phyloP scores from a whole-genome alignment of 2,888 invertebrate species.

The Lasioglossum morio region DNA sequence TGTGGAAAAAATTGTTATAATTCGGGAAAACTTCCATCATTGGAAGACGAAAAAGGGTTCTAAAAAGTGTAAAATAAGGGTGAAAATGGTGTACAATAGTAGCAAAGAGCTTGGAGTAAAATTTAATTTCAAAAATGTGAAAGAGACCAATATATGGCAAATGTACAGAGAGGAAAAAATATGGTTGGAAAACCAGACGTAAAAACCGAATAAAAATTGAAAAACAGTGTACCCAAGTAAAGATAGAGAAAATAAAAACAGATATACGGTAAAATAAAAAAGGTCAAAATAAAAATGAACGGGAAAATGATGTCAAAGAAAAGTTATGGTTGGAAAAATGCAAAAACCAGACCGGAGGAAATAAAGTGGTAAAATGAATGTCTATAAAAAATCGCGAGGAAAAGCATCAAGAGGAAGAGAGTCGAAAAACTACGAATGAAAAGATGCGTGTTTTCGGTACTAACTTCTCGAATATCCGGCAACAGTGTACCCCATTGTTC shows the following conservation, averaged over 20 bases:
- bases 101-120: background rate
- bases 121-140: background rate
- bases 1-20: background rate
- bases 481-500: slow-evolving; percentile 26
- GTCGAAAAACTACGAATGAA: background rate
- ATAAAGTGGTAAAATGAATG: background rate
- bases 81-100: background rate
- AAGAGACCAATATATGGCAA: background rate
- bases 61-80: too few species aligned
- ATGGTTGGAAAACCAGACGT: background rate
- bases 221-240: background rate
- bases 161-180: background rate
- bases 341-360: background rate
- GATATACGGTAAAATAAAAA: background rate
- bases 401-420: background rate
- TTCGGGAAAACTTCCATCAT: background rate
- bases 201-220: background rate
- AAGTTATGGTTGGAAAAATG: background rate
- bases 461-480: slow-evolving; percentile 1
- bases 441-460: background rate
- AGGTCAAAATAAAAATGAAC: background rate
- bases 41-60: background rate
- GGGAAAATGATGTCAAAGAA: background rate
- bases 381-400: background rate
- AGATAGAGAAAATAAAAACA: background rate